Evolutionary conservation across 1,140 invertebrate genomes (phyloP), one percentile per base, ranked within the genome.

Genomic region (Plodia interpunctella): DNA sequence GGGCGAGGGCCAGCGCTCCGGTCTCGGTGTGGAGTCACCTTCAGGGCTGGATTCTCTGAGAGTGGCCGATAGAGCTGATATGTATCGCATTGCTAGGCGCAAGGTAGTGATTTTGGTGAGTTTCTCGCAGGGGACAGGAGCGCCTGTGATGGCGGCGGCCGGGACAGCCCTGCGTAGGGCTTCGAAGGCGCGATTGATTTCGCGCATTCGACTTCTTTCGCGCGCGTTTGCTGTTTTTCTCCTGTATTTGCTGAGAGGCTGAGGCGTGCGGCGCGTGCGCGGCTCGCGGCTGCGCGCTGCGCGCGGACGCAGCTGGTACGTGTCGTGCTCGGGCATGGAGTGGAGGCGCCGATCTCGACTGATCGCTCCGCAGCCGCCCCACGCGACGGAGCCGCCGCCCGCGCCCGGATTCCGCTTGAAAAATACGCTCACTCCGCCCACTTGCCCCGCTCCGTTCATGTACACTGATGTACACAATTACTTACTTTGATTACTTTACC

Each of bases 101-200:
- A 97, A 87, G 2, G 96, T 97, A 5, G 96, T 96, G 66, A 97
- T 97, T 91, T 97, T 97, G 28, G 96, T 97, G 55, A 96, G 84
- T 87, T 97, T 97, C 76, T 96, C 94, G 78, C 92, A 93, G 17
- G 90, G 89, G 19, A 88, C 89, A 9, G 87, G 83, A 1, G 78
- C 74, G 20, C 88, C 89, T 2, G 85, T 88, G 55, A 90, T 87
- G 11, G 90, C 87, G 9, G 88, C 76, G 1, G 92, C 87, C 0
- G 97, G 96, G 0, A 98, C 94, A 6, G 93, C 94, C 38, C 92
- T 91, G 18, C 95, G 91, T 0, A 98, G 90, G 1, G 92, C 91
- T 82, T 97, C 96, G 87, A 97, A 98, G 0, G 96, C 96, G 51
- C 92, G 91, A 87, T 97, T 97, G 63, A 98, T 97, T 80, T 97